Conservation (phyloP, 2,113 vertebrate species). For the Podiceps cristatus region DNA sequence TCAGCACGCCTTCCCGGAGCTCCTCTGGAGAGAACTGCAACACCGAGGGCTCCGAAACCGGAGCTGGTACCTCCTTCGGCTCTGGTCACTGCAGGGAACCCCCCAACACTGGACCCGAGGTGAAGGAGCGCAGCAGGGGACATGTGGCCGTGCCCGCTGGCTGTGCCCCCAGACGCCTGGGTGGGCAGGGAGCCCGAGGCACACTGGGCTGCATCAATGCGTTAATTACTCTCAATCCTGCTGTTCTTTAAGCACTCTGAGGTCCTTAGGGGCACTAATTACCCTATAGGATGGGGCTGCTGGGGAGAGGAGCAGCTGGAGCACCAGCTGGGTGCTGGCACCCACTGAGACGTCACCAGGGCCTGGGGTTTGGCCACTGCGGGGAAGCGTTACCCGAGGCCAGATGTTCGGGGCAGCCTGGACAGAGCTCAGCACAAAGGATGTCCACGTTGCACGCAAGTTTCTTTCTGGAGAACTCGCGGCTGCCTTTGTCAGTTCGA, state of each 20-base stretch:
- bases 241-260: background rate
- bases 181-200: background rate
- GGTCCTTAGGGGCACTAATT: fast-evolving
- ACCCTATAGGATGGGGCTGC: background rate
- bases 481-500: no score
- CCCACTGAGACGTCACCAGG: background rate
- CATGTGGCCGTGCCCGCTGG: background rate
- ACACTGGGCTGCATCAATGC: background rate
- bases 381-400: background rate
- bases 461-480: background rate
- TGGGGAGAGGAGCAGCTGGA: background rate
- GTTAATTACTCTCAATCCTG: background rate
- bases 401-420: background rate
- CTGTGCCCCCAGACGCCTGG: fast-evolving
- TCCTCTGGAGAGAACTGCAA: background rate
- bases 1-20: background rate
- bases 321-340: background rate
- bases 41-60: background rate
- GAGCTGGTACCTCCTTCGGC: background rate
- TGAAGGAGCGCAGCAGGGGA: background rate
- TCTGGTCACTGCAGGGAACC: background rate
- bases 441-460: fast-evolving
- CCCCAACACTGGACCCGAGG: fast-evolving
- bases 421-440: background rate
- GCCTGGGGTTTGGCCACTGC: fast-evolving